phyloP scores from a whole-genome alignment of 2,888 invertebrate genomes.

The Stenodera caucasica region DNA sequence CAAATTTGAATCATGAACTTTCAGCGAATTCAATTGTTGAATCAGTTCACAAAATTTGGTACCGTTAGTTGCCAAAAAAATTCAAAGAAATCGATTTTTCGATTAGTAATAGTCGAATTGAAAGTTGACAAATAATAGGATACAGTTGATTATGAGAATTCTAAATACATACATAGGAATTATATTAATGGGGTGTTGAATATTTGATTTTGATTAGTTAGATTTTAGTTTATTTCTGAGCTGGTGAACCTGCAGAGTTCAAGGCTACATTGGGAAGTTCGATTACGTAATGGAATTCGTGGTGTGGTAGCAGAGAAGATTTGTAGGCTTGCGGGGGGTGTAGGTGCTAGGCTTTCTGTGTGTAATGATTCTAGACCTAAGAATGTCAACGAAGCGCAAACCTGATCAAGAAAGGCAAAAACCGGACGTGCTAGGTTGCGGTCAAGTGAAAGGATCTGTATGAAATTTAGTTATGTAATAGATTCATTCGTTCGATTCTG shows the following conservation, averaged over 20 bases:
- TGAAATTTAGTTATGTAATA: slow-evolving; percentile 47
- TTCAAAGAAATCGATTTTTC: background rate
- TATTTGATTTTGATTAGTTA: background rate
- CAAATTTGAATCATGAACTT: background rate
- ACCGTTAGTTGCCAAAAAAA: slow-evolving; percentile 3
- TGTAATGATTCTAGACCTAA: slow-evolving; percentile 6
- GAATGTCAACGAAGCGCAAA: slow-evolving; percentile 30
- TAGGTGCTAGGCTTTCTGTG: slow-evolving; percentile 3
- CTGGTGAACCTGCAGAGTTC: slow-evolving; percentile 22
- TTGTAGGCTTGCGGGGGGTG: slow-evolving; percentile 6
- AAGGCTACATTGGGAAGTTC: slow-evolving; percentile 14
- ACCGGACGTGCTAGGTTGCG: slow-evolving; percentile 45
- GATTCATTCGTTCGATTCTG: slow-evolving; percentile 29
- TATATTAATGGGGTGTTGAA: background rate
- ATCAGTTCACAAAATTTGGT: background rate
- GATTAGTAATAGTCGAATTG: background rate
- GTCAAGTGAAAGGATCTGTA: slow-evolving; percentile 49
- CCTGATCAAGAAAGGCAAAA: slow-evolving; percentile 37
- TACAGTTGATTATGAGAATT: background rate
- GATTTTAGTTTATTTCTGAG: slow-evolving; percentile 21
- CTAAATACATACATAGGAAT: background rate
- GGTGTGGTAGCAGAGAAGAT: slow-evolving; percentile 2
- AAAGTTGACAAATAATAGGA: background rate
- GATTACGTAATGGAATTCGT: slow-evolving; percentile 8
- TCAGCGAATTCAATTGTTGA: background rate